phyloP scores from a whole-genome alignment of 2,113 vertebrate genomes.

The Rhinoderma darwinii region DNA sequence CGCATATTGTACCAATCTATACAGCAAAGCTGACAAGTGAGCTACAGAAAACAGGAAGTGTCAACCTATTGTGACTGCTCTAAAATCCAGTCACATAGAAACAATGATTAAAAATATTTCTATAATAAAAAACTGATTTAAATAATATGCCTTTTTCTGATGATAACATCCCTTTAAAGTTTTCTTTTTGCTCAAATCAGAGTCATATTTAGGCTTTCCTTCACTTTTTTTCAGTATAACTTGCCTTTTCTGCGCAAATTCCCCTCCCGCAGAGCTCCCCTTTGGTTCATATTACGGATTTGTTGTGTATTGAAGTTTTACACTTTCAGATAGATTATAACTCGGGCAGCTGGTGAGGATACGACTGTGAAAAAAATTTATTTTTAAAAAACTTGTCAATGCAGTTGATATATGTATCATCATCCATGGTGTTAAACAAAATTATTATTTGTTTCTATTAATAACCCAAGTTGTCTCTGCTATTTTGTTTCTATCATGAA shows the following conservation, averaged over 20 bases:
- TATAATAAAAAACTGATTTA: too few species aligned
- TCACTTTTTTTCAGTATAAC: not conserved
- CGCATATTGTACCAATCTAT: too few species aligned
- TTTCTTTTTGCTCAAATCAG: too few species aligned
- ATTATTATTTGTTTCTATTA: slow-evolving; percentile 5
- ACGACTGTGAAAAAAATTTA: not conserved
- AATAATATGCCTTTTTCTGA: too few species aligned
- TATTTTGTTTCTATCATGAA: not conserved
- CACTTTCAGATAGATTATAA: not conserved
- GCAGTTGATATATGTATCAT: not conserved
- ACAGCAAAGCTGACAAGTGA: too few species aligned
- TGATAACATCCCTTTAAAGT: too few species aligned
- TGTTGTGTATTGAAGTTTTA: not conserved
- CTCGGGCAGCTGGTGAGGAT: not conserved
- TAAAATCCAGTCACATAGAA: too few species aligned
- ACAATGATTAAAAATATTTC: too few species aligned
- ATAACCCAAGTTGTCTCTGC: not conserved
- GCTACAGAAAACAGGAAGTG: too few species aligned
- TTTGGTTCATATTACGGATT: not conserved
- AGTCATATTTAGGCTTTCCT: not conserved
- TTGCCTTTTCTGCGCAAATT: not conserved
- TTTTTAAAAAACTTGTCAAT: not conserved
- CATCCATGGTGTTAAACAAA: not conserved
- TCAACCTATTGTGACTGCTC: too few species aligned
- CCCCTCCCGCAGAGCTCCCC: not conserved